Evolutionary conservation across 2,113 vertebrate genomes (phyloP).

Genomic region (Penelope pileata): DNA sequence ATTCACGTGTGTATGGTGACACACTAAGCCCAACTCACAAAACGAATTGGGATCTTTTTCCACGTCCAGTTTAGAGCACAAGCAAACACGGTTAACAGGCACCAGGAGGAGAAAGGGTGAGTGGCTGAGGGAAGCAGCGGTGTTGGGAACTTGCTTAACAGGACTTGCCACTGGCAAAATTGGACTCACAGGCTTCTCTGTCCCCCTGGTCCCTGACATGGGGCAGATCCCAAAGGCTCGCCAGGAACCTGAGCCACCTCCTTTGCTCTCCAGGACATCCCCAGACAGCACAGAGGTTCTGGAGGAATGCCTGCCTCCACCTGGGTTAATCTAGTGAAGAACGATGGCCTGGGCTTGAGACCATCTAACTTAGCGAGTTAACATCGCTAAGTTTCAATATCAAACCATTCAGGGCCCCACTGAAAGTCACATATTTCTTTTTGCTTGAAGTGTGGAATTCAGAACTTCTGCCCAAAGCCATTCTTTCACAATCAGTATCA

Average conservation of each 20-base stretch:
- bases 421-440: background rate
- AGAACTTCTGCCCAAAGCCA: background rate
- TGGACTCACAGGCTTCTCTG: background rate
- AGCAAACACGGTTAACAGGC: background rate
- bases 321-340: fast-evolving
- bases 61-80: background rate
- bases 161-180: background rate
- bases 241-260: background rate
- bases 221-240: background rate
- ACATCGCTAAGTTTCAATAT: background rate
- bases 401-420: background rate
- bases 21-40: background rate
- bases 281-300: background rate
- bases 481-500: background rate
- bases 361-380: too few relatives aligned
- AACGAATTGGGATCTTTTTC: background rate
- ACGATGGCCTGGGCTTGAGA: background rate
- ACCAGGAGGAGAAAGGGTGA: background rate
- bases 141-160: background rate
- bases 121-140: background rate
- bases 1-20: background rate
- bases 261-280: background rate
- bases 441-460: background rate
- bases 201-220: background rate
- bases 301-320: background rate